Base-by-base conservation (phyloP, 2,888 invertebrate species). In the Ectemnius lituratus region DNA sequence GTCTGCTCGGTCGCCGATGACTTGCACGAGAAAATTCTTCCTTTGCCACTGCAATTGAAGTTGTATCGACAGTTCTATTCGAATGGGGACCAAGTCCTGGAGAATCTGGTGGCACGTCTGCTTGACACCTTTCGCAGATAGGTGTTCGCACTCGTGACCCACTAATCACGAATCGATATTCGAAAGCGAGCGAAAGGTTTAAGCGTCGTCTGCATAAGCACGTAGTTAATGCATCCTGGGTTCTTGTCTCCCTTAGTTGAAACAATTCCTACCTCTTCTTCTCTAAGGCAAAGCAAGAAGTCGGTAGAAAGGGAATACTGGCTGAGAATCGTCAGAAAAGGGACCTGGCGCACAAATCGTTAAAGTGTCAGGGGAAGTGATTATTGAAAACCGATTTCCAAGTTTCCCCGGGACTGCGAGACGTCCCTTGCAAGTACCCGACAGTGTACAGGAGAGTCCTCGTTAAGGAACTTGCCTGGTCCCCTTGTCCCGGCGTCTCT, bases 91-190 rank as follows among this genome's bases (percentile, higher is more conserved):
- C 23, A 16, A 57, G 46, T 20, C 18, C 69, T 16, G 64, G 47
- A 16, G 69, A 49, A 69, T n/a, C 59, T 69, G 37, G 37, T 46
- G 46, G 13, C 58, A 13, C 37, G 37, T 45, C n/a, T 56, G 62
- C 61, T 70, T 68, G 58, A 23, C 62, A 57, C 65, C 47, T 58
- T 18, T 56, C 62, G 37, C 58, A 63, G 67, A 58, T 18, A 60
- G 71, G 71, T 60, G 67, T 49, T 67, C 63, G 61, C 57, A 56
- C 67, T 45, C 47, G 61, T 78, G 78, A 78, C 78, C 78, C 78
- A 78, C 73, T 75, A 78, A 78, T 78, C 73, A 62, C 23, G 46
- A 70, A 70, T 78, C 78, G 76, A 78, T 78, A 76, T 65, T 58
- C 47, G 66, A 37, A 49, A 65, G 52, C 46, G 37, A 20, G 63